Percentiles rank a stretch among this genome's conserved stretches.
Conservation (phyloP, 2,888 invertebrate genomes). For the Mesorhabditis spiculigera region DNA sequence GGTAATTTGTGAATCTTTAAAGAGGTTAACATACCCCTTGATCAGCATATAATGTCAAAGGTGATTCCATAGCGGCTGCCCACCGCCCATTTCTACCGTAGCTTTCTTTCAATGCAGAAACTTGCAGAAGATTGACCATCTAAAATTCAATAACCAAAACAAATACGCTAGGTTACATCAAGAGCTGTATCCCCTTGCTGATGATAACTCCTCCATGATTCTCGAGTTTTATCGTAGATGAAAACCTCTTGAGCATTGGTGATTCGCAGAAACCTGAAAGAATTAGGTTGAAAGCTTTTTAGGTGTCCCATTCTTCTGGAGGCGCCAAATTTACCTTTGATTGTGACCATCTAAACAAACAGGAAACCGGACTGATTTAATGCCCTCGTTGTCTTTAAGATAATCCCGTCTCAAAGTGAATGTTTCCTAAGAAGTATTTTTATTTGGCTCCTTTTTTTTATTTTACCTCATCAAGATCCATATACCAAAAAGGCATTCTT, state of each 20-base stretch:
- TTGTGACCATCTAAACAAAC: neutral
- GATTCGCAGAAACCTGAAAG: too few relatives aligned
- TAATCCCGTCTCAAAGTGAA: neutral
- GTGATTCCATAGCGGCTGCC: constrained; percentile 2
- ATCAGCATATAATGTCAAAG: neutral
- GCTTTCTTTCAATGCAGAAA: neutral
- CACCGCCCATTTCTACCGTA: neutral
- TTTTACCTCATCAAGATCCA: neutral
- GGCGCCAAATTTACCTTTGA: neutral
- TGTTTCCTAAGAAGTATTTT: neutral
- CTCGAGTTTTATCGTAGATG: neutral
- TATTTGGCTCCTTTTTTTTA: neutral
- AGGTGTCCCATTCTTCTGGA: neutral
- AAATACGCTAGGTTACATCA: neutral
- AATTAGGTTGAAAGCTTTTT: too few relatives aligned
- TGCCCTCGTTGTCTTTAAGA: neutral
- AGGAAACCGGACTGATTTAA: neutral
- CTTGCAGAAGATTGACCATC: neutral
- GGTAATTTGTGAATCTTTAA: neutral
- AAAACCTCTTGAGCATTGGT: neutral
- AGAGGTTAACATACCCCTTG: neutral
- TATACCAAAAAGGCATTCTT: neutral
- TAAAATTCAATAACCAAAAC: neutral
- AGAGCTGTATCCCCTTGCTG: neutral
- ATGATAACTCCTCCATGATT: neutral